Evolutionary conservation across 2,113 vertebrate species (phyloP), one percentile per base, ranked within the genome.

Genomic region (Calypte anna): DNA sequence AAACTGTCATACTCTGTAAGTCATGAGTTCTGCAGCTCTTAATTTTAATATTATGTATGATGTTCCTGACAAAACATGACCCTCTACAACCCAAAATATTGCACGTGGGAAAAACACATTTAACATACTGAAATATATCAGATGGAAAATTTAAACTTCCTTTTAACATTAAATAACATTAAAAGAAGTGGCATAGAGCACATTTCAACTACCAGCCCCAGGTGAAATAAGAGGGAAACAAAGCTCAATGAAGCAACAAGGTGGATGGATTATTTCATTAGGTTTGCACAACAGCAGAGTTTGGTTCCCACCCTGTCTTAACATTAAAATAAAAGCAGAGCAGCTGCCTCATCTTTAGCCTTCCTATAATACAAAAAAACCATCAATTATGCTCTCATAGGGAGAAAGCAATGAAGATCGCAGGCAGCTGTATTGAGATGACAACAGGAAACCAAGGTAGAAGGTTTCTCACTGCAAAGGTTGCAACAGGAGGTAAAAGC

Each of bases 51-150:
- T 70, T 86, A 57, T 20, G 0, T 55, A 9, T 81, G 59, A 83
- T 64, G 31, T 50, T 96, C 36, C 57, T 95, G 92, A 91, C 81
- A 96, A 84, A 96, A 95, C 61, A 40, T 28, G 25, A 81, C 79
- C 68, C 40, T 74, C 82, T 88, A 83, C 70, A 91, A 81, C 36
- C 0, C 72, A 78, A 92, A 73, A 92, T 94, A 90, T 66, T 64
- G 22, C 64, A 19, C 78, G 28, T 3, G 2, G 40, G 67, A 82
- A 92, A 67, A 91, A 84, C 48, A 46, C 61, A 70, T 66, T 95
- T 57, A 92, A 74, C 54, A 66, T 38, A 28, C 5, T 67, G 31
- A 55, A 92, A 73, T 23, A 93, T 89, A 80, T 5, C 7, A 72
- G 84, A 89, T 36, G 30, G 79, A 91, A 93, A 95, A 95, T 48